These are phyloP conservation scores for Lagopus leucura DNA, from an alignment of 2,113 vertebrate species.

Conservation along the genomic window DNA sequence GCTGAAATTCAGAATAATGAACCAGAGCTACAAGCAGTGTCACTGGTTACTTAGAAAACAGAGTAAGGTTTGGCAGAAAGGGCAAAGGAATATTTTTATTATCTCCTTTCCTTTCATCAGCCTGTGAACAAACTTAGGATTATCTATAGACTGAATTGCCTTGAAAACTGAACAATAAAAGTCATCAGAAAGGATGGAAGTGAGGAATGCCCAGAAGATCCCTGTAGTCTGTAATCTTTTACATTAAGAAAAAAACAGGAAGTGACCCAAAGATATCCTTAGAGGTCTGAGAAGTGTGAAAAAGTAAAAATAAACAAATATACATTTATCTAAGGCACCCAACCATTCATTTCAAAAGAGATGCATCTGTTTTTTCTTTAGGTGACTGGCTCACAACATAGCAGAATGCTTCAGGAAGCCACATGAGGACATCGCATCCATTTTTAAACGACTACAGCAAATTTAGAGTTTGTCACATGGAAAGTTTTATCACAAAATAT, in stretches of 20 bases:
- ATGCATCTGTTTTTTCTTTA: conserved; percentile 9
- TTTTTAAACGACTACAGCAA: conserved; percentile 47
- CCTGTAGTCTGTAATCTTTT: not conserved
- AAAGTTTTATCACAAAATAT: conserved; percentile 38
- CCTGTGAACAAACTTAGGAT: not conserved
- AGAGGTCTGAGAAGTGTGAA: not conserved
- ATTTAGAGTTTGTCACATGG: conserved; percentile 38
- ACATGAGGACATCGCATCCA: not conserved
- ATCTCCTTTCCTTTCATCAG: not conserved
- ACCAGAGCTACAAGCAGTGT: not conserved
- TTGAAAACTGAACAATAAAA: not conserved
- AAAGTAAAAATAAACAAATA: not conserved
- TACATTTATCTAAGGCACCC: not conserved
- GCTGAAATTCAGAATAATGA: not conserved
- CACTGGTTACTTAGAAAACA: not conserved
- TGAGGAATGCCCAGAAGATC: not conserved
- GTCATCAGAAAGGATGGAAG: not conserved
- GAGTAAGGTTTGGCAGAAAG: not conserved
- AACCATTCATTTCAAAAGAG: not conserved
- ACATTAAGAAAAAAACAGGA: not conserved
- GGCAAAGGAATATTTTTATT: not conserved
- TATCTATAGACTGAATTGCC: not conserved
- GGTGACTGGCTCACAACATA: conserved; percentile 13
- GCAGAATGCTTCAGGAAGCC: not conserved
- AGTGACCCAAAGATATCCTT: not conserved